A percentile compares a stretch with the other conserved stretches of the same genome.
Conservation (phyloP, 2,797 vertebrate genomes). For the Pseudochirops cupreus region DNA sequence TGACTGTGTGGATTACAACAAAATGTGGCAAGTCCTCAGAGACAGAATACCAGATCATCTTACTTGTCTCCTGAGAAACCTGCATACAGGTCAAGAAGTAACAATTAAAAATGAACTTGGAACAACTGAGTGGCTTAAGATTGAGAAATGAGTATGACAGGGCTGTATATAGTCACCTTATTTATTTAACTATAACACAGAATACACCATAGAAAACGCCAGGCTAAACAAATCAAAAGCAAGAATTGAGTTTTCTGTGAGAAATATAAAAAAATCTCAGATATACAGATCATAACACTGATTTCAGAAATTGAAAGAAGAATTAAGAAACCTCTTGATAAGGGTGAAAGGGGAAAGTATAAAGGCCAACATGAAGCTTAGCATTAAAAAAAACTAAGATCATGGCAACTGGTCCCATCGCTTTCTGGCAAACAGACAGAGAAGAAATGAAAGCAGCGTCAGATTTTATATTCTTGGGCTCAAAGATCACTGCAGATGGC, state of each 20-base stretch:
- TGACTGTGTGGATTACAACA: no score
- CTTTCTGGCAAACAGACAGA: not conserved
- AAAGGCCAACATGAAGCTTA: not conserved
- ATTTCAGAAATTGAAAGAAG: not conserved
- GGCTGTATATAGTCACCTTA: no score
- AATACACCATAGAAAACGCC: not conserved
- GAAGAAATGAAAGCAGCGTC: not conserved
- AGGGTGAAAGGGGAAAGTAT: not conserved
- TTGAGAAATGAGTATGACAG: not conserved
- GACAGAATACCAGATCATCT: no score
- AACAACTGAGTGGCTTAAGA: no score
- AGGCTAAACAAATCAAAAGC: not conserved
- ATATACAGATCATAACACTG: not conserved
- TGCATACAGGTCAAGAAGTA: not conserved
- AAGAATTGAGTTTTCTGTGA: not conserved
- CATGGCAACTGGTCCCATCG: not conserved
- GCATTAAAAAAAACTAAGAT: not conserved
- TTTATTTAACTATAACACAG: not conserved
- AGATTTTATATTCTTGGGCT: not conserved
- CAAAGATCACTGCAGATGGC: not conserved
- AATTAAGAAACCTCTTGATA: not conserved
- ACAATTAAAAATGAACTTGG: not conserved
- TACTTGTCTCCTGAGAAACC: no score
- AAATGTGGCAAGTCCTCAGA: no score
- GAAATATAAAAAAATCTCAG: not conserved